These are phyloP conservation scores for Brachionus rubens DNA, from an alignment of 1,140 invertebrate genomes.

Conservation along the genomic window DNA sequence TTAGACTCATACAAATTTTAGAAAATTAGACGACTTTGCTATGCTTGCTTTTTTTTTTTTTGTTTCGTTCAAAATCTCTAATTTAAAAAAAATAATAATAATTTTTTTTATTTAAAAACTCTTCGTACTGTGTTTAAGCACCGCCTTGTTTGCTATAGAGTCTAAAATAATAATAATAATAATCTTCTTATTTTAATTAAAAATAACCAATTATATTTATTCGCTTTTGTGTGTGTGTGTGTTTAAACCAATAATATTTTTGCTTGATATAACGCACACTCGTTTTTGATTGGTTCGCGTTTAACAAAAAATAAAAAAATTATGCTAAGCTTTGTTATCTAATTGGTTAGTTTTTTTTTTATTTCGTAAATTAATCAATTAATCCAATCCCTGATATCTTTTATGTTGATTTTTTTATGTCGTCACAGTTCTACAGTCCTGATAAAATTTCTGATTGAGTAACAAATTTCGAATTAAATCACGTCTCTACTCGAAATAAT, in stretches of 20 bases:
- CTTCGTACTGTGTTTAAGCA: constrained; percentile 22
- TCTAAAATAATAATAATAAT: background rate
- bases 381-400: no score
- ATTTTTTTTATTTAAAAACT: constrained; percentile 32
- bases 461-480: no score
- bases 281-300: background rate
- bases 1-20: constrained; percentile 9
- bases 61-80: constrained; percentile 10
- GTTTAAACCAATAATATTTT: background rate
- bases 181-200: constrained; percentile 40
- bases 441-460: no score
- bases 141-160: constrained; percentile 1
- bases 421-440: no score
- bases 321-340: background rate
- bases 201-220: constrained; percentile 21
- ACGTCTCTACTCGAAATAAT: no score
- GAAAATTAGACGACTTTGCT: no score
- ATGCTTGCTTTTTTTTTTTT: background rate
- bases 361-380: no score
- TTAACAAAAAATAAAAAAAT: no score
- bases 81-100: constrained; percentile 22
- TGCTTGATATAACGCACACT: background rate
- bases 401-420: no score
- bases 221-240: background rate
- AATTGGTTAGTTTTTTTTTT: background rate